These are phyloP conservation scores for Oophaga pumilio DNA, from an alignment of 2,113 vertebrate genomes.

Conservation along the genomic window DNA sequence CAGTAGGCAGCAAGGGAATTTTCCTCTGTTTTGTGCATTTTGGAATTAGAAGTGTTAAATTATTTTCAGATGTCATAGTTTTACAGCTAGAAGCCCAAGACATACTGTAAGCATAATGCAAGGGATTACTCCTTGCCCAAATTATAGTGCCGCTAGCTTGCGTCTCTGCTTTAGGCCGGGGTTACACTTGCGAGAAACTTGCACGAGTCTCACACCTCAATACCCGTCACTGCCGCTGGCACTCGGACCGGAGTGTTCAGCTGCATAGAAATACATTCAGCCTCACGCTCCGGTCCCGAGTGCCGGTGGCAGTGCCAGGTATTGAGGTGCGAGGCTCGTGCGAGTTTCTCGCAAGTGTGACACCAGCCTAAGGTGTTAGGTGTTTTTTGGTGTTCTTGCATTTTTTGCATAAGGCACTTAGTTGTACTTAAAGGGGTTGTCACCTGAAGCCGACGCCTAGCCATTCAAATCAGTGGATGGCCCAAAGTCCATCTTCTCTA, in stretches of 20 bases:
- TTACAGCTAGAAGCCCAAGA: neutral
- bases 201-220: too few relatives aligned
- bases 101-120: neutral
- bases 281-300: too few relatives aligned
- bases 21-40: slow-evolving; percentile 6
- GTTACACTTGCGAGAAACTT: too few relatives aligned
- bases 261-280: too few relatives aligned
- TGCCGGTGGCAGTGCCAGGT: too few relatives aligned
- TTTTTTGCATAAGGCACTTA: neutral
- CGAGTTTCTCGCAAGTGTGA: too few relatives aligned
- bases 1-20: neutral
- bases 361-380: too few relatives aligned
- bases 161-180: too few relatives aligned
- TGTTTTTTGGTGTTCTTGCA: neutral
- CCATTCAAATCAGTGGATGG: neutral
- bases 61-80: neutral
- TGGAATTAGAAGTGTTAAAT: slow-evolving; percentile 10
- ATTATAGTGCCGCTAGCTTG: neutral
- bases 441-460: neutral
- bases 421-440: neutral
- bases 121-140: neutral
- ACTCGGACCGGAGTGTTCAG: too few relatives aligned
- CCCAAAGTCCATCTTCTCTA: neutral
- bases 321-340: too few relatives aligned
- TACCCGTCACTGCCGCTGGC: too few relatives aligned